phyloP scores from a whole-genome alignment of 2,797 vertebrate species.

The Hypotaenidia okinawae region DNA sequence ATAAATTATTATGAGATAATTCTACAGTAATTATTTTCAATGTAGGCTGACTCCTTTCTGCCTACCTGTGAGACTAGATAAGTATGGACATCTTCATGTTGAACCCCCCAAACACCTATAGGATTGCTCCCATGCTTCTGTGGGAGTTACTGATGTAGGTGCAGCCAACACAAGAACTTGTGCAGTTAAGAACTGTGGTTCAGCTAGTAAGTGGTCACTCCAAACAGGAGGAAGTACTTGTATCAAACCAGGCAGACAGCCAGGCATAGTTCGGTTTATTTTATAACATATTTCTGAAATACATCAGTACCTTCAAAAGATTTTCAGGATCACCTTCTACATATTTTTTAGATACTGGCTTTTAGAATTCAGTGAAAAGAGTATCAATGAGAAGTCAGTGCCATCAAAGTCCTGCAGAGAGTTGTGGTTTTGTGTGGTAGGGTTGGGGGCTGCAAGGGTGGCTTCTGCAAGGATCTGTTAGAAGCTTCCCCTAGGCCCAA shows the following conservation, averaged over 20 bases:
- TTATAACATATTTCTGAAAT: neutral
- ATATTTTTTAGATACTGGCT: neutral
- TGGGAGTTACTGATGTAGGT: neutral
- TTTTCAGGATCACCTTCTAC: neutral
- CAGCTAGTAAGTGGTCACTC: neutral
- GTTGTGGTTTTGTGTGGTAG: no score
- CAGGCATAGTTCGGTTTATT: neutral
- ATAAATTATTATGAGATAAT: neutral
- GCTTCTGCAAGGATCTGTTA: no score
- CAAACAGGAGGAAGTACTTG: neutral
- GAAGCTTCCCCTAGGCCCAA: no score
- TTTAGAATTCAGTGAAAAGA: neutral
- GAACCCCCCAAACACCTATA: fast-evolving
- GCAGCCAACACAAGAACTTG: neutral
- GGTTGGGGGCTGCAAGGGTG: no score
- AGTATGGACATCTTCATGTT: neutral
- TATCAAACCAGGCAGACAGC: neutral
- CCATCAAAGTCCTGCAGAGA: neutral
- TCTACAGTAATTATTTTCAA: neutral
- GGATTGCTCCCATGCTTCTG: neutral
- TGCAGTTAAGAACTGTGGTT: neutral
- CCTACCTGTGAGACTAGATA: neutral
- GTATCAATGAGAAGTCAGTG: neutral
- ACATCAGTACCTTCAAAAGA: neutral
- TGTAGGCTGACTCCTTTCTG: neutral